Base-by-base conservation (phyloP, 1,140 invertebrate species). In the Temnothorax longispinosus region DNA sequence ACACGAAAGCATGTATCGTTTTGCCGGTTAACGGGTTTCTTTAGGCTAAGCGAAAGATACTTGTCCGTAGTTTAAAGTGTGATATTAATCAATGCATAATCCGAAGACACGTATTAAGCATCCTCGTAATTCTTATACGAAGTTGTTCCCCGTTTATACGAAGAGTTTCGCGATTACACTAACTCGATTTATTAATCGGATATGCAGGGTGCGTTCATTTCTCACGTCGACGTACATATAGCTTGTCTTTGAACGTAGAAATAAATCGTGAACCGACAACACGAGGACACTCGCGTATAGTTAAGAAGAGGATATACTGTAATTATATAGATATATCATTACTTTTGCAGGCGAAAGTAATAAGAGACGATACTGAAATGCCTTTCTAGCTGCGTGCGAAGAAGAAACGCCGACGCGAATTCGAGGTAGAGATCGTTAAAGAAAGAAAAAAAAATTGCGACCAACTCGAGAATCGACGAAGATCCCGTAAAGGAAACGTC, bases 301-400 rank as follows among this genome's bases (percentile, higher is more conserved):
- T 56, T 58, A 71, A 72, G 13, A 13, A 64, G 35, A 67, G 32
- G 21, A 58, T 56, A 56, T 69, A 56, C 54, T 44, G 38, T 52
- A 41, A 75, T 50, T 76, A 56, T 64, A 69, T 64, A 44, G 50
- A 65, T 69, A 38, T 56, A 86, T 89, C 87, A 80, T 91, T 65
- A 91, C 78, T 89, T 90, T 89, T 89, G 77, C 87, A 85, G 87
- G 84, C 85, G 74, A 91, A 88, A 91, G 86, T 91, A 90, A 82
- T 58, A 58, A 81, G 27, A 62, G 67, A 74, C 38, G 64, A 86
- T 69, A 58, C 44, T 38, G 44, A 60, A 64, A 85, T 85, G 76
- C 47, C 15, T 86, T 86, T 47, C 21, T 78, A 54, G 35, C 21
- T 52, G 54, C 41, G 62, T 18, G 52, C 60, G 18, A 67, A 47